A percentile compares a stretch with the other conserved stretches of the same genome.
Evolutionary conservation across 2,113 vertebrate genomes (phyloP).

Genomic region (Myotis davidii): DNA sequence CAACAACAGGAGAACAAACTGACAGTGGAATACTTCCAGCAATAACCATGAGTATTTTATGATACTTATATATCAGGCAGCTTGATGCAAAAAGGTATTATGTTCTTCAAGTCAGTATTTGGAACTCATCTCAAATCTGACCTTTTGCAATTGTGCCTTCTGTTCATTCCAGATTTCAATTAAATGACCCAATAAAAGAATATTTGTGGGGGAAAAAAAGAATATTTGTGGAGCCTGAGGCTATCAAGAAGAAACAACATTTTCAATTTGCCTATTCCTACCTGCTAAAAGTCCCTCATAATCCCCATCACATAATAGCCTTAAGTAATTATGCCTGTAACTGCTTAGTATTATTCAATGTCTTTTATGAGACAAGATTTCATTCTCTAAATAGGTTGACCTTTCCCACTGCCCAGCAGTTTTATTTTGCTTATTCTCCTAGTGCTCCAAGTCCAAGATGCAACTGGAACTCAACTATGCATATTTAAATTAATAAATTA

Average conservation of each 20-base stretch:
- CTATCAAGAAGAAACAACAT: not conserved
- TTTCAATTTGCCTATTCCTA: not conserved
- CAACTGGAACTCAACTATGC: not conserved
- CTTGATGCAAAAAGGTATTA: not conserved
- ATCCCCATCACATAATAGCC: not conserved
- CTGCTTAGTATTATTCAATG: not conserved
- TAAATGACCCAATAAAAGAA: not conserved
- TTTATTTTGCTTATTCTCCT: not conserved
- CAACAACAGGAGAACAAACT: not conserved
- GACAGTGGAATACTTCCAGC: not conserved
- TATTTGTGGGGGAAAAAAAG: not conserved
- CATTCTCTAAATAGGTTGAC: conserved; percentile 51
- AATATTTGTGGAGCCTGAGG: not conserved
- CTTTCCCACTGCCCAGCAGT: conserved; percentile 22
- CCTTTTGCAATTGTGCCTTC: not conserved
- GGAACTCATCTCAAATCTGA: not conserved
- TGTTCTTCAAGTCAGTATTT: not conserved
- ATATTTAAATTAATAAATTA: conserved; percentile 13
- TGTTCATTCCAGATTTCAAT: not conserved
- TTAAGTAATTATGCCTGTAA: conserved; percentile 47
- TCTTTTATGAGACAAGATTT: not conserved
- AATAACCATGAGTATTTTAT: not conserved
- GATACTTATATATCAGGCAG: not conserved
- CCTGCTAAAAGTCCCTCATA: not conserved
- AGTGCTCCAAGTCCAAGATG: not conserved